A percentile compares a stretch with the other conserved stretches of the same genome.
Conservation (phyloP, 1,140 invertebrate genomes). For the Danaus melanippus region DNA sequence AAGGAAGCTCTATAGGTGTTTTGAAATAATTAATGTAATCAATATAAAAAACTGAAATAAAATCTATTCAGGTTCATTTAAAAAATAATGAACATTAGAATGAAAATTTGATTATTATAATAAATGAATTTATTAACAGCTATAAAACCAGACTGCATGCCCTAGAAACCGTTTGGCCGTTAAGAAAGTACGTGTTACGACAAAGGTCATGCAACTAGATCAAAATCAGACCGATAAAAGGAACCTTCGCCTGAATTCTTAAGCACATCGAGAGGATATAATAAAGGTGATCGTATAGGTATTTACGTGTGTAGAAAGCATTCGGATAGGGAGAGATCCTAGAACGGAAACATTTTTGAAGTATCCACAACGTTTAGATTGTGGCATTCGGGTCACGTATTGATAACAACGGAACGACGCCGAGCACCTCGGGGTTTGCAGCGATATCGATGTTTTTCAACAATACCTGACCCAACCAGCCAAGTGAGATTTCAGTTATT, state of each 20-base stretch:
- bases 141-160: too few species aligned
- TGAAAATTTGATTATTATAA: too few species aligned
- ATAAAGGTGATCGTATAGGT: slow-evolving; percentile 54
- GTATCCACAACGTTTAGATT: slow-evolving; percentile 50
- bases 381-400: slow-evolving; percentile 57
- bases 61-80: too few species aligned
- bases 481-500: slow-evolving; percentile 42
- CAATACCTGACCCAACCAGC: slow-evolving; percentile 53
- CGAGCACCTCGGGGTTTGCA: slow-evolving; percentile 56
- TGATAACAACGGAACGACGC: slow-evolving; percentile 52
- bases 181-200: slow-evolving; percentile 8
- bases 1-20: too few species aligned
- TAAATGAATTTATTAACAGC: too few species aligned
- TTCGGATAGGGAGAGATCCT: slow-evolving; percentile 58
- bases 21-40: too few species aligned
- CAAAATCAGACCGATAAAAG: slow-evolving; percentile 25
- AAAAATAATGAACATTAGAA: too few species aligned
- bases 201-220: slow-evolving; percentile 19
- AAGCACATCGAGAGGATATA: slow-evolving; percentile 42
- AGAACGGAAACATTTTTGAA: slow-evolving; percentile 62
- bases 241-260: slow-evolving; percentile 28
- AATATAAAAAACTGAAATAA: too few species aligned
- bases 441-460: slow-evolving; percentile 60
- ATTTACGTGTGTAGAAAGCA: slow-evolving; percentile 56
- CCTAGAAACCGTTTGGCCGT: too few species aligned